Evolutionary conservation across 2,888 invertebrate genomes (phyloP).

Genomic region (Aporophyla lueneburgensis): DNA sequence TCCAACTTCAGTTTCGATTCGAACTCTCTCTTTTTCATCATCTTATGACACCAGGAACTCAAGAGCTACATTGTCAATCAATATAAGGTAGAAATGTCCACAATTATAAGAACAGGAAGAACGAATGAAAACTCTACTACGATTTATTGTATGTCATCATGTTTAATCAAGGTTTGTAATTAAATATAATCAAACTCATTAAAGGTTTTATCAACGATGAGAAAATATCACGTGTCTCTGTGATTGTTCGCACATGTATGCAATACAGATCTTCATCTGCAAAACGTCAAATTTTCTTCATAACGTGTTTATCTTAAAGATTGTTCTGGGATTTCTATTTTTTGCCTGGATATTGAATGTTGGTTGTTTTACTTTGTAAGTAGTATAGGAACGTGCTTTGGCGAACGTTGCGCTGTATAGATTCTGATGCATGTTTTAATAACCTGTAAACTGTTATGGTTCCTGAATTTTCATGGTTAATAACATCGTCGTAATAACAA

Average conservation of each 20-base stretch:
- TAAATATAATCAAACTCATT: slow-evolving; percentile 29
- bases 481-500: slow-evolving; percentile 43
- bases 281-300: neutral
- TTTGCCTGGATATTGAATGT: slow-evolving; percentile 33
- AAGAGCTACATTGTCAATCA: neutral
- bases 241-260: slow-evolving; percentile 10
- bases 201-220: slow-evolving; percentile 17
- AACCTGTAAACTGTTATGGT: slow-evolving; percentile 59
- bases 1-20: neutral
- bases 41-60: neutral
- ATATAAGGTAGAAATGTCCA: neutral
- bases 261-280: neutral
- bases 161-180: slow-evolving; percentile 36
- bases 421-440: slow-evolving; percentile 51
- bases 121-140: neutral
- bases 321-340: slow-evolving; percentile 44
- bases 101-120: neutral
- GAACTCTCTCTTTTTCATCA: no score
- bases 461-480: slow-evolving; percentile 47
- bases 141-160: slow-evolving; percentile 1
- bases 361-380: slow-evolving; percentile 22
- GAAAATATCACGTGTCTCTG: neutral
- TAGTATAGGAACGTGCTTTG: slow-evolving; percentile 62
- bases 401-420: slow-evolving; percentile 33
- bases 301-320: slow-evolving; percentile 31